A percentile compares a stretch with the other conserved stretches of the same genome.
Evolutionary conservation across 2,113 vertebrate species (phyloP).

Genomic region (Neolamprologus fasciatus): DNA sequence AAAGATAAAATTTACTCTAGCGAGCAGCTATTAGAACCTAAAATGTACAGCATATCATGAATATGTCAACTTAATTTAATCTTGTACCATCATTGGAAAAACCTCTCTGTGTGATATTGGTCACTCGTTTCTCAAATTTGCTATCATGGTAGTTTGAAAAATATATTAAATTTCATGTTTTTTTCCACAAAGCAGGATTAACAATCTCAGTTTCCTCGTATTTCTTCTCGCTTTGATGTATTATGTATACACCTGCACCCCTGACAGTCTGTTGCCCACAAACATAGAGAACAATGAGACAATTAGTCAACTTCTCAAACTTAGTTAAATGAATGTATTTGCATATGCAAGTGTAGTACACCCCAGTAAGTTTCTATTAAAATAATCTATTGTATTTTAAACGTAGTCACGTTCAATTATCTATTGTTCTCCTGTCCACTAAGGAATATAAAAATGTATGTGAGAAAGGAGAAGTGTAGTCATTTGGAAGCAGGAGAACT

Average conservation of each 20-base stretch:
- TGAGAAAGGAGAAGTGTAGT: conserved; percentile 3
- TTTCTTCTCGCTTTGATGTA: conserved; percentile 25
- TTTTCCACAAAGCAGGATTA: conserved; percentile 9
- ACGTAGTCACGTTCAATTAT: neutral
- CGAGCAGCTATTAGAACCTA: neutral
- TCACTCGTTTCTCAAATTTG: neutral
- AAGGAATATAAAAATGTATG: neutral
- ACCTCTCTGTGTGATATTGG: neutral
- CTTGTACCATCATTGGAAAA: neutral
- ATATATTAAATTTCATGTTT: neutral
- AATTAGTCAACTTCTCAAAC: neutral
- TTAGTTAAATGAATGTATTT: neutral
- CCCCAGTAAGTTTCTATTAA: neutral
- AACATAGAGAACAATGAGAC: conserved; percentile 1
- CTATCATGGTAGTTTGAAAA: neutral
- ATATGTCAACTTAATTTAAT: conserved; percentile 10
- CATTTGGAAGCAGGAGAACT: conserved; percentile 39
- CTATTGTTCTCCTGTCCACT: neutral
- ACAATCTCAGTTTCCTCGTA: neutral
- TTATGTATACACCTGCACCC: conserved; percentile 24
- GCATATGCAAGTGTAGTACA: neutral
- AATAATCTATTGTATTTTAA: neutral
- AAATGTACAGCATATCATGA: neutral
- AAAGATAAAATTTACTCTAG: neutral
- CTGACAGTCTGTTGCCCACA: neutral